phyloP scores from a whole-genome alignment of 2,797 vertebrate genomes.

The Octomys mimax region DNA sequence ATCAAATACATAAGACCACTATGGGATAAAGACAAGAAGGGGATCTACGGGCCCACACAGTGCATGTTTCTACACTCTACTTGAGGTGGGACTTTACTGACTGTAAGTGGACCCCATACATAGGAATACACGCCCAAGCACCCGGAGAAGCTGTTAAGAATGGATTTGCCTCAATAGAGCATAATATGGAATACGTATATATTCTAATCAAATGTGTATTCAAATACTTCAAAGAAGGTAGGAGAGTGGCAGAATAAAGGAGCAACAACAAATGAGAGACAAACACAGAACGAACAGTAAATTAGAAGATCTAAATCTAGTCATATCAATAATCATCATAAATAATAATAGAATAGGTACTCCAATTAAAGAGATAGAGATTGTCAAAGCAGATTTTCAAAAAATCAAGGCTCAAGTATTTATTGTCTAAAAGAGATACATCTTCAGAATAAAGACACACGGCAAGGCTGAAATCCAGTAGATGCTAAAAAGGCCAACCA shows the following conservation, averaged over 20 bases:
- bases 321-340: background rate
- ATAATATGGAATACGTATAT: background rate
- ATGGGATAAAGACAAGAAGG: background rate
- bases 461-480: background rate
- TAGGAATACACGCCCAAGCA: background rate
- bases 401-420: background rate
- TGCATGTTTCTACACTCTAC: background rate
- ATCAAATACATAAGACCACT: background rate
- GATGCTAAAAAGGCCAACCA: background rate
- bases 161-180: background rate
- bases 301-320: background rate
- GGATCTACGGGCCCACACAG: background rate
- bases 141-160: background rate
- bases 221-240: constrained; percentile 1
- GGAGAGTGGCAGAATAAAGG: background rate
- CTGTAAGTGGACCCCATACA: background rate
- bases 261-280: background rate
- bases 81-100: background rate
- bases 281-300: background rate
- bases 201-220: background rate
- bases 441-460: constrained; percentile 2
- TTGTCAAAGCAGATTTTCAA: background rate
- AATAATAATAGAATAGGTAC: background rate
- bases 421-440: background rate
- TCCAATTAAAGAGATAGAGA: background rate